Base-by-base conservation (phyloP, 2,888 invertebrate species). In the Chelonus formosanus region DNA sequence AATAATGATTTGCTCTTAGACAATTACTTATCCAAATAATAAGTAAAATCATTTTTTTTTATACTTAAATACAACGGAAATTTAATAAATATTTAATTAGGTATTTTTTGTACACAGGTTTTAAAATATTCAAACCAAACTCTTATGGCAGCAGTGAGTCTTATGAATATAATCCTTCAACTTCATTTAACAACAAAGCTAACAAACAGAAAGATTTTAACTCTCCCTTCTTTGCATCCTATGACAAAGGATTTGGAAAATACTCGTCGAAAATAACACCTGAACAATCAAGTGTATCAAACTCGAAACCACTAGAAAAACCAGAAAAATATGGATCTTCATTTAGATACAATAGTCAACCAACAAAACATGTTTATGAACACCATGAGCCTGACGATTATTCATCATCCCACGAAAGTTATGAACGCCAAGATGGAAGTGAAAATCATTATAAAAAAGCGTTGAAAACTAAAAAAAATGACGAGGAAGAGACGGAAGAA, bases 211-310 rank as follows among this genome's bases (percentile, higher is more conserved):
- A 74, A 48, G 36, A 60, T 31, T 71, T 73, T 3, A 61, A 31
- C 1, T 69, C 73, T 6, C 68, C 71, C 55, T 69, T 72, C 40
- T 75, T 76, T 63, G 70, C 71, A 32, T 68, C 75, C 0, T 78
- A 76, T 50, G 76, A 78, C 61, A 73, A 74, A 44, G 76, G 72
- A 67, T 81, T 82, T 55, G 77, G 78, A 31, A 81, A 76, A 60
- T 71, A 75, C 65, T 73, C 75, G 6, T 4, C 40, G 0, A 75
- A 71, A 45, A 67, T 61, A 4, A 55, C 66, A 0, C 52, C 52
- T n/a, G 65, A 68, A 6, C 32, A 7, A 4, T 40, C 48, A 5
- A 31, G 5, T 40, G 5, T 6, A 6, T 6, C 31, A 34, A 62
- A 53, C 5, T 34, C 34, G 20, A 64, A 58, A 35, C 8, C 52